Evolutionary conservation across 92 coral and sea anemone genomes (phyloP), one percentile per base, ranked within the genome.

Genomic region (Galaxea fascicularis): DNA sequence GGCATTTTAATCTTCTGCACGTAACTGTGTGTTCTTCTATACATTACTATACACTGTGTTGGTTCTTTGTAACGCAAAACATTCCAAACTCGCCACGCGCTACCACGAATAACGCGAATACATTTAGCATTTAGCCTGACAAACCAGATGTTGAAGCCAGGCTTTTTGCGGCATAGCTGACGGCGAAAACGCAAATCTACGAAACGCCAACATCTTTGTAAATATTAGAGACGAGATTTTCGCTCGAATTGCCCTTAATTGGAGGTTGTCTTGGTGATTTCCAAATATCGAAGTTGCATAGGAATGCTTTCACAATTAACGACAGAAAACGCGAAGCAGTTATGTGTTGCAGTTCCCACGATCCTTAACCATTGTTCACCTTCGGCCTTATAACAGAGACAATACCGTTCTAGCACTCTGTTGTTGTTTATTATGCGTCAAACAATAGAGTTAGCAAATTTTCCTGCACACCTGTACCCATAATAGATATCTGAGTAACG

Each of bases 391-490:
- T 39, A 24, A 71, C 30, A 45, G 53, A 15, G 78, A 82, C 86
- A 82, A 82, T 82, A 44, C 57, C 0, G 18, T 16, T 6, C 13
- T n/a, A 27, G 65, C 68, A 52, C 58, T 70, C 54, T 71, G 78
- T 59, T 56, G 78, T 82, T 82, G 71, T 82, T 82, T 72, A 82
- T 57, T 59, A 46, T 56, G 77, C 17, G 21, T 0, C 51, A 56
- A 82, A 82, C 78, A 82, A 82, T 70, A 72, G 56, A 17, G 47
- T 15, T 18, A 46, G 70, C 78, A 82, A 82, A 57, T 71, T 71
- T 71, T 20, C 18, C 41, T 7, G 86, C 86, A 82, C 86, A 82
- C 86, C 86, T 82, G 86, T 82, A 71, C 46, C 53, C 4, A 82
- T 82, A 82, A 82, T 70, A 17, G 86, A 71, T 70, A 25, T 57